A percentile compares a stretch with the other conserved stretches of the same genome.
Evolutionary conservation across 2,888 invertebrate genomes (phyloP).

Genomic region (Imbricaverruca yamaguchii): DNA sequence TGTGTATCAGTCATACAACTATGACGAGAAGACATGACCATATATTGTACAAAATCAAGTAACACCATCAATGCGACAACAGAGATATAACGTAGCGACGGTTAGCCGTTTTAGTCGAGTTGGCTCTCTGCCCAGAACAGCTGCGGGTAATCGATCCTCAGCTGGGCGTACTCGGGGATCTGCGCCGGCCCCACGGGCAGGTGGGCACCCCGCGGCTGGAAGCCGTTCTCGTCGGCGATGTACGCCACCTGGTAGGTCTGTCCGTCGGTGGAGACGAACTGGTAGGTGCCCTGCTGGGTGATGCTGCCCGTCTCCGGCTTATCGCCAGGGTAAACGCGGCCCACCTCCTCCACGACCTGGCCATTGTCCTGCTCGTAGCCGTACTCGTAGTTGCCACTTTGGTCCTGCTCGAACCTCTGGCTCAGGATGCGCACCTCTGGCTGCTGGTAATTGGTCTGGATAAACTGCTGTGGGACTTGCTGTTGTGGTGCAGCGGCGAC

Average conservation of each 20-base stretch:
- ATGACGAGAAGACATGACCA: too few species aligned
- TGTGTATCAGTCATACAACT: too few species aligned
- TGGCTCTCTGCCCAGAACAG: conserved; percentile 2
- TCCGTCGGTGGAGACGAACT: conserved; percentile 9
- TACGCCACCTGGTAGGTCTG: conserved; percentile 2
- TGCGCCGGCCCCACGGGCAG: background rate
- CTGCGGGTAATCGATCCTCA: background rate
- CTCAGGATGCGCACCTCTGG: background rate
- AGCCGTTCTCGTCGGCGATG: conserved; percentile 5
- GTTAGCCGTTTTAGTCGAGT: too few species aligned
- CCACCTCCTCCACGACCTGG: background rate
- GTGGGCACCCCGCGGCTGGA: conserved; percentile 9
- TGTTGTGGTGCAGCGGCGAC: conserved; percentile 1
- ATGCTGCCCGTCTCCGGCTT: background rate
- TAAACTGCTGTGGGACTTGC: background rate
- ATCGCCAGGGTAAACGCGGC: background rate
- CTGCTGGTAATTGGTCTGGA: background rate
- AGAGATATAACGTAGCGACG: too few species aligned
- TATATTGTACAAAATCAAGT: too few species aligned
- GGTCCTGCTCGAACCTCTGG: conserved; percentile 7
- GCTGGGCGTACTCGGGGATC: conserved; percentile 6
- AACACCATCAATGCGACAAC: too few species aligned
- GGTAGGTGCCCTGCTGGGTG: background rate
- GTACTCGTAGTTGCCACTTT: conserved; percentile 8
- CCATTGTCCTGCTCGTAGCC: conserved; percentile 13